A percentile compares a stretch with the other conserved stretches of the same genome.
phyloP scores from a whole-genome alignment of 1,140 invertebrate genomes.

The Drosophila albomicans region DNA sequence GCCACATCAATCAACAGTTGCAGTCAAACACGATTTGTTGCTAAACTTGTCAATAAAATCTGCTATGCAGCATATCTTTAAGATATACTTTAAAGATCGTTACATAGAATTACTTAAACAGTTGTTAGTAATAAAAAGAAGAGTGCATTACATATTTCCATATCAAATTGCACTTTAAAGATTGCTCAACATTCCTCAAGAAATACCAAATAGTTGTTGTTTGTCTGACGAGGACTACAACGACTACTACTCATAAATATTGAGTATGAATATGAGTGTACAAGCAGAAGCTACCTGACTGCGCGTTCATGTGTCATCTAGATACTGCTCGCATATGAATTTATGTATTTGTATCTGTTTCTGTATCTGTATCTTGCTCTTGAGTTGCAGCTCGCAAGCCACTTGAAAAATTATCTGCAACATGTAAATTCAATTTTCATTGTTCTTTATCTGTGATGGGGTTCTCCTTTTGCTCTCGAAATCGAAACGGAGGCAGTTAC shows the following conservation, averaged over 20 bases:
- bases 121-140: neutral
- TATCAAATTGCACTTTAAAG: neutral
- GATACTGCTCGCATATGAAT: constrained; percentile 11
- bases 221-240: constrained; percentile 7
- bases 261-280: constrained; percentile 13
- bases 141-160: neutral
- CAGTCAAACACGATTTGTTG: neutral
- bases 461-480: constrained; percentile 11
- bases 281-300: constrained; percentile 40
- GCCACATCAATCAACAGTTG: constrained; percentile 8
- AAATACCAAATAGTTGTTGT: constrained; percentile 21
- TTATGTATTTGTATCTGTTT: constrained; percentile 18
- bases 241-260: constrained; percentile 14
- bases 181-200: constrained; percentile 1
- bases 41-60: neutral
- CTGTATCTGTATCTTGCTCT: constrained; percentile 48
- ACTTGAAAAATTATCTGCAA: constrained; percentile 84
- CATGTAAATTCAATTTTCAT: constrained; percentile 84
- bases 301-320: constrained; percentile 44
- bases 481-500: constrained; percentile 69
- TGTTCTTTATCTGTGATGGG: constrained; percentile 80
- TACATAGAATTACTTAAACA: too few relatives aligned
- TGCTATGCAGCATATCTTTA: too few relatives aligned
- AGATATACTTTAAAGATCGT: too few relatives aligned
- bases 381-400: constrained; percentile 57